phyloP scores from a whole-genome alignment of 2,113 vertebrate genomes.

The Recurvirostra avosetta region DNA sequence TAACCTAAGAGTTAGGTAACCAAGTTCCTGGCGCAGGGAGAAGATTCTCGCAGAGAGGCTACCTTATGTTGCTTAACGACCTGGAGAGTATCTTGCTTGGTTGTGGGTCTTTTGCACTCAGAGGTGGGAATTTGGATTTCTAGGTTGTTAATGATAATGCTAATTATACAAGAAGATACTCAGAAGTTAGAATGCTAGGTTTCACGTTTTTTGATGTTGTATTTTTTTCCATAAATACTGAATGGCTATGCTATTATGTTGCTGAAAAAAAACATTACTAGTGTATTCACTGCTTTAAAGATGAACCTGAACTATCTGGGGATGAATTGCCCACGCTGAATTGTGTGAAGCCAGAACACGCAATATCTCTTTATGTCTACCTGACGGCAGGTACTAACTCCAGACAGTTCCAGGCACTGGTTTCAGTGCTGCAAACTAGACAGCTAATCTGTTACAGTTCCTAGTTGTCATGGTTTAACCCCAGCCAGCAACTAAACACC shows the following conservation, averaged over 20 bases:
- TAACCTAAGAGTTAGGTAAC: neutral
- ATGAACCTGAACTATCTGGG: neutral
- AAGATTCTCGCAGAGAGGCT: neutral
- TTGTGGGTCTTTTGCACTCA: neutral
- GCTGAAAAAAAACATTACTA: neutral
- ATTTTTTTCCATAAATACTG: neutral
- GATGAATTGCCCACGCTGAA: neutral
- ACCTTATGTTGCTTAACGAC: neutral
- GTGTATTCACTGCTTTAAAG: neutral
- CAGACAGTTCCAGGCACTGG: neutral
- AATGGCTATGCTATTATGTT: neutral
- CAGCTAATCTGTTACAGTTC: neutral
- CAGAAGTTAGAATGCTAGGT: neutral
- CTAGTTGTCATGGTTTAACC: neutral
- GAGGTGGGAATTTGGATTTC: neutral
- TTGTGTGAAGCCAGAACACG: neutral
- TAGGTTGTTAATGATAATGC: neutral
- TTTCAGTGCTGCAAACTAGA: neutral
- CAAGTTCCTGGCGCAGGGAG: fast-evolving
- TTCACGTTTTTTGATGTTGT: neutral
- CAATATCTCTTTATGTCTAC: neutral
- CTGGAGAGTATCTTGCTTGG: neutral
- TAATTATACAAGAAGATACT: neutral
- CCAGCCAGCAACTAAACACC: neutral
- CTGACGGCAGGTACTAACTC: neutral